A percentile compares a stretch with the other conserved stretches of the same genome.
Conservation (phyloP, 2,888 invertebrate genomes). For the Chironomus tentans region DNA sequence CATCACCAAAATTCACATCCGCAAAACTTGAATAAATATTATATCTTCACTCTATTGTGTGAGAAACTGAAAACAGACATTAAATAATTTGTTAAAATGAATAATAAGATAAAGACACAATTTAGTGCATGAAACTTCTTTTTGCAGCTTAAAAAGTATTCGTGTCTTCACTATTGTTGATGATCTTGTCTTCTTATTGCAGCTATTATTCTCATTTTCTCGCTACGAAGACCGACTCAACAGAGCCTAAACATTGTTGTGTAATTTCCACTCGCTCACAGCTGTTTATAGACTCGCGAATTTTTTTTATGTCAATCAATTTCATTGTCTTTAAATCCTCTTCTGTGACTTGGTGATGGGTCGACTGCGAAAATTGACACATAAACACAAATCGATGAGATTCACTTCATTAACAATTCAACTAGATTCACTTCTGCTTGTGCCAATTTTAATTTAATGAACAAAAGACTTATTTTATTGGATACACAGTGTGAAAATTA, state of each 20-base stretch:
- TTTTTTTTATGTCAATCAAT: neutral
- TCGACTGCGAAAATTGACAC: neutral
- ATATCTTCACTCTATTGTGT: neutral
- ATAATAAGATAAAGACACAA: neutral
- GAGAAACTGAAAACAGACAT: neutral
- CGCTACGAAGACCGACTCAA: neutral
- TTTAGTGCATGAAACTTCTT: neutral
- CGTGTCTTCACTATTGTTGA: neutral
- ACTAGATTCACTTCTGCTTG: no score
- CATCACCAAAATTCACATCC: no score
- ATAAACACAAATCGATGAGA: neutral
- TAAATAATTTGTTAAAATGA: constrained; percentile 21
- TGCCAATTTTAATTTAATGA: neutral
- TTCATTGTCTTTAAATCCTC: no score
- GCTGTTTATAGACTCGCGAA: neutral
- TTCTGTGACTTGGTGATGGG: no score
- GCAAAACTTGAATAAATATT: neutral
- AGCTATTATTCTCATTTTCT: no score
- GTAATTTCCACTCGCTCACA: neutral
- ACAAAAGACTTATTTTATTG: neutral
- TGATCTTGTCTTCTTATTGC: neutral
- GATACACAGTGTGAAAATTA: no score
- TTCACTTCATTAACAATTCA: neutral
- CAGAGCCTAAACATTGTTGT: neutral
- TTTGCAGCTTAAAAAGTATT: neutral